These are phyloP conservation scores for Microctenopoma lineatum DNA, from an alignment of 2,797 vertebrate species.

Conservation along the genomic window DNA sequence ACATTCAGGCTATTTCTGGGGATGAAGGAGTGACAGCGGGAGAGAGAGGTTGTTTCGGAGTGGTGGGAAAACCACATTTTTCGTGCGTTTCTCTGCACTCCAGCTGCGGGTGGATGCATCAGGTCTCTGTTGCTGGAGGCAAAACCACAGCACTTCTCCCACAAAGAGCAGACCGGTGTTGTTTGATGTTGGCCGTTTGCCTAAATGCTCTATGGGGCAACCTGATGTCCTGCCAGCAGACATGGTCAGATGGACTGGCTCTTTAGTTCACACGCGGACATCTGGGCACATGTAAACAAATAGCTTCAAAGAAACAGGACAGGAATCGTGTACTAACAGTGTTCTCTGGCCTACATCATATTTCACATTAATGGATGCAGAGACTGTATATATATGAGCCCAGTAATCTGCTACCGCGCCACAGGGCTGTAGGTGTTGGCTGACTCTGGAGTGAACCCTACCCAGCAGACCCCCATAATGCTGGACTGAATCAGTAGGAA, in stretches of 20 bases:
- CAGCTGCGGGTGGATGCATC: conserved; percentile 38
- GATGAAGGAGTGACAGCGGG: conserved; percentile 5
- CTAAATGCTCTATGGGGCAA: conserved; percentile 58
- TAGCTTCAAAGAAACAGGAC: not conserved
- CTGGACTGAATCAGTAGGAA: conserved; percentile 48
- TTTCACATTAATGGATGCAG: conserved; percentile 31
- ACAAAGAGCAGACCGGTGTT: conserved; percentile 35
- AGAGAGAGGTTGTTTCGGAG: conserved; percentile 8
- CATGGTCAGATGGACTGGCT: conserved; percentile 65
- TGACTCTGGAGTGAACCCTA: conserved; percentile 43
- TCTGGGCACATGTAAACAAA: not conserved
- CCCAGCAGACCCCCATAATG: conserved; percentile 41
- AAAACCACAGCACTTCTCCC: conserved; percentile 17
- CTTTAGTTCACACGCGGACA: conserved; percentile 35
- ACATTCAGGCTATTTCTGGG: conserved; percentile 27
- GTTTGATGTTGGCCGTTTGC: conserved; percentile 59
- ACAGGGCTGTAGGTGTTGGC: conserved; percentile 40
- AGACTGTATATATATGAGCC: conserved; percentile 39
- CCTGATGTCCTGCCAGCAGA: conserved; percentile 66
- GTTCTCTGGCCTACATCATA: conserved; percentile 25
- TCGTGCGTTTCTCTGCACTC: conserved; percentile 17
- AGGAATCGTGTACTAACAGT: not conserved
- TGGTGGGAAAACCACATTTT: conserved; percentile 25
- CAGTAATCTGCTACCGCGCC: conserved; percentile 23
- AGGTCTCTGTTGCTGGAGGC: conserved; percentile 44